Base-by-base conservation (phyloP, 2,888 invertebrate genomes). In the Melanchra persicariae region DNA sequence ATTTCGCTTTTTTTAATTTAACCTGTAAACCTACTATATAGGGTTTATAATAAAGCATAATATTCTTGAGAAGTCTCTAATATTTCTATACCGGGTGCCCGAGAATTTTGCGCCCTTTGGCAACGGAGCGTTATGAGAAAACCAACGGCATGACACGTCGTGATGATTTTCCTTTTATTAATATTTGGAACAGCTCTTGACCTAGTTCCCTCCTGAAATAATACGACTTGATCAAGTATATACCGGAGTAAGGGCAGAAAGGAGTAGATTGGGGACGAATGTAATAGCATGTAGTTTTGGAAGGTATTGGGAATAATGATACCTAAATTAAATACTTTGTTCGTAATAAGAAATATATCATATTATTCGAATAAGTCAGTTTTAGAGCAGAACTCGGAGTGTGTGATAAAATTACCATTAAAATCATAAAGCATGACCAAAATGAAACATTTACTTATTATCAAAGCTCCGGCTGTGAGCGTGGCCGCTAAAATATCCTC, bases 351-450 rank as follows among this genome's bases (percentile, higher is more conserved):
- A 49, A 6, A 17, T n/a, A 15, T n/a, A 47, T 63, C 22, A 17
- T 15, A n/a, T 12, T 66, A 6, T 4, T 49, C 8, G 4, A 43
- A 19, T 22, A 15, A 15, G 6, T 37, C 1, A 19, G 5, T 70
- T 15, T 24, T 19, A 15, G 0, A 37, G 15, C 37, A 37, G 5
- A 30, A 15, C 7, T 43, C 2, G 0, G 10, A 68, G 1, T 71
- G 2, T 37, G 7, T 22, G 15, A 5, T 40, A 40, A 40, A 45
- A 60, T 9, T 5, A 9, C 12, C 63, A 34, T 17, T 1, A 72
- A 40, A 73, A 34, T 62, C 30, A 10, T 19, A 34, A 62, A 74
- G 17, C 40, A 49, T 24, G 10, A 12, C 49, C 19, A 19, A 19
- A 34, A 30, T 24, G 34, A 51, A 43, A 37, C n/a, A 22, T 37